Percentiles rank a stretch among this genome's conserved stretches.
phyloP scores from a whole-genome alignment of 2,113 vertebrate species.

The Prinia subflava region DNA sequence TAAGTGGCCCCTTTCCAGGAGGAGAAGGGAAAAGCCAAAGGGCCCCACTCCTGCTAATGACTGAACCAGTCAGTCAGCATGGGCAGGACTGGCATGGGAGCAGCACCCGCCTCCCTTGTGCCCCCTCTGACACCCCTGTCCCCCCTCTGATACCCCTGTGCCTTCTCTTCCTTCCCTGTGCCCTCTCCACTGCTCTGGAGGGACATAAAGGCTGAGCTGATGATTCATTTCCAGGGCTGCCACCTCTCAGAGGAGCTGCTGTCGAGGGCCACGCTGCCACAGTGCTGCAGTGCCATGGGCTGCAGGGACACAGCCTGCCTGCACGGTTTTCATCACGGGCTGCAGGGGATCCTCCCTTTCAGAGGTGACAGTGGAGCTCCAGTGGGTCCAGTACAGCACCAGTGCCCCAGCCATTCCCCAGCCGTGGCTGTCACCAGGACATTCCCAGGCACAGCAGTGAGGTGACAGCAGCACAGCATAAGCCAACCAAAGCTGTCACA shows the following conservation, averaged over 20 bases:
- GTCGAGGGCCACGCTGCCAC: background rate
- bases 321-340: rapidly evolving
- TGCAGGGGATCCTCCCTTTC: background rate
- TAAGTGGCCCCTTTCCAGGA: constrained; percentile 23
- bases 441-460: background rate
- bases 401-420: background rate
- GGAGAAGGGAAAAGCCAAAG: background rate
- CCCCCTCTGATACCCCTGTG: background rate
- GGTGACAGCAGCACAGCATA: background rate
- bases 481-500: background rate
- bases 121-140: background rate
- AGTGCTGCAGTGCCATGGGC: background rate
- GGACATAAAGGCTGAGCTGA: no score
- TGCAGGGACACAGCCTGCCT: background rate
- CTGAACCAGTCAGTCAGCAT: background rate
- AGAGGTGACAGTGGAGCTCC: background rate
- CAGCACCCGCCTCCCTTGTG: rapidly evolving
- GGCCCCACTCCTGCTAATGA: background rate
- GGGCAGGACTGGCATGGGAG: background rate
- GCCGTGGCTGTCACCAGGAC: background rate
- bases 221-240: background rate
- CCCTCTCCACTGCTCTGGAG: background rate
- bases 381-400: background rate
- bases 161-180: rapidly evolving
- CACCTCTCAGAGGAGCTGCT: background rate